Percentiles rank a stretch among this genome's conserved stretches.
These are phyloP conservation scores for Rhinogobio ventralis DNA, from an alignment of 2,797 vertebrate species.

Conservation along the genomic window DNA sequence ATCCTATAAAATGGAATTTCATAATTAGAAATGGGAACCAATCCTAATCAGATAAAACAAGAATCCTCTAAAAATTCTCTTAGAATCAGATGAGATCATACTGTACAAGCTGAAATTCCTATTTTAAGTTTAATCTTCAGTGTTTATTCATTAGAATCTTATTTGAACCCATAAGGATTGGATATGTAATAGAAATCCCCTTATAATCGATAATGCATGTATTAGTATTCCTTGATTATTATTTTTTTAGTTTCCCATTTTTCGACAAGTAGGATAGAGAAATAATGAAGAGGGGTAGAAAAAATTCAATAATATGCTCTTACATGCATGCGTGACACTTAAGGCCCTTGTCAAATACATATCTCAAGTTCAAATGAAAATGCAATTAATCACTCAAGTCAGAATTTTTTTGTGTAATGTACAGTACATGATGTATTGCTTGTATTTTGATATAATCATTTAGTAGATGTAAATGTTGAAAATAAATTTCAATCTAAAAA, in stretches of 20 bases:
- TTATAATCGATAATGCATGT: neutral
- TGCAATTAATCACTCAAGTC: neutral
- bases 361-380: neutral
- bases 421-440: neutral
- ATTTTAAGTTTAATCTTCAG: neutral
- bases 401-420: neutral
- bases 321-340: neutral
- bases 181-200: neutral
- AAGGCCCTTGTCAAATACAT: neutral
- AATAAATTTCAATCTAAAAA: constrained; percentile 21
- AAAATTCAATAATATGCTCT: neutral
- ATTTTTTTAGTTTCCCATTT: too few relatives aligned
- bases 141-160: neutral
- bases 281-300: too few relatives aligned
- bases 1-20: neutral
- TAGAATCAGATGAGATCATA: neutral
- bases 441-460: neutral
- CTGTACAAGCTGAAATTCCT: neutral
- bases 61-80: neutral
- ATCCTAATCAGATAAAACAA: neutral
- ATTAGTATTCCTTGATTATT: neutral
- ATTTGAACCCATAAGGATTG: neutral
- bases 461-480: neutral
- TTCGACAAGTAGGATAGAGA: neutral
- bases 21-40: constrained; percentile 6